Evolutionary conservation across 2,888 invertebrate genomes (phyloP).

Genomic region (Temnothorax ravouxi): DNA sequence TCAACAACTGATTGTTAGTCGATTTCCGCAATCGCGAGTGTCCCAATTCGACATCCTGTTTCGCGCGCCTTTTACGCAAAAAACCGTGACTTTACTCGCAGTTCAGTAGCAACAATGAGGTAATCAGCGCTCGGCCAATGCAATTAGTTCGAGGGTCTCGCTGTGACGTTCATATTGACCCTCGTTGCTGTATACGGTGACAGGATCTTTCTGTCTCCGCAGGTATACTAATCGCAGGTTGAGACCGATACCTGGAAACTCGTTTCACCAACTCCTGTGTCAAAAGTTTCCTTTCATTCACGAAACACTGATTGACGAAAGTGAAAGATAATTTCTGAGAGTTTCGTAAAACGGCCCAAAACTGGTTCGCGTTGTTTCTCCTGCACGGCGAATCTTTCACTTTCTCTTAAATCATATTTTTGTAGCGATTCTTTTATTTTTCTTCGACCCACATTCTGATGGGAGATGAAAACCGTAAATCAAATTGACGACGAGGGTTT

Average conservation of each 20-base stretch:
- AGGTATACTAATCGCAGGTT: conserved; percentile 13
- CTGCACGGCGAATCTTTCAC: neutral
- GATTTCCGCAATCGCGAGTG: conserved; percentile 46
- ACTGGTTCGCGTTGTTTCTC: neutral
- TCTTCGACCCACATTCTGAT: neutral
- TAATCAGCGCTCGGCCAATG: conserved; percentile 9
- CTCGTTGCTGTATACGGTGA: conserved; percentile 20
- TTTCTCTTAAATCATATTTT: neutral
- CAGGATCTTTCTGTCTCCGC: conserved; percentile 10
- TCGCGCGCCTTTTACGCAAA: conserved; percentile 26
- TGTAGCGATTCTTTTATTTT: neutral
- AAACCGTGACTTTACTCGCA: conserved; percentile 20
- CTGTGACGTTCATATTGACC: conserved; percentile 13
- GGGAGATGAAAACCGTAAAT: neutral
- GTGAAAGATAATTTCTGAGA: conserved; percentile 1
- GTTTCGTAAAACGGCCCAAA: neutral
- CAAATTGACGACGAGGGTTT: neutral
- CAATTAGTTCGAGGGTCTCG: neutral
- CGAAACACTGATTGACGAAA: conserved; percentile 1
- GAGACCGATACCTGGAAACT: conserved; percentile 11
- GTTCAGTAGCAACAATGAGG: conserved; percentile 39
- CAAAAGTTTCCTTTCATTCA: neutral
- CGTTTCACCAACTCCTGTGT: conserved; percentile 2
- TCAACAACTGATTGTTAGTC: neutral
- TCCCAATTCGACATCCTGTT: conserved; percentile 40